These are phyloP conservation scores for Hydropsyche betteni DNA, from an alignment of 2,888 invertebrate species.

Conservation along the genomic window DNA sequence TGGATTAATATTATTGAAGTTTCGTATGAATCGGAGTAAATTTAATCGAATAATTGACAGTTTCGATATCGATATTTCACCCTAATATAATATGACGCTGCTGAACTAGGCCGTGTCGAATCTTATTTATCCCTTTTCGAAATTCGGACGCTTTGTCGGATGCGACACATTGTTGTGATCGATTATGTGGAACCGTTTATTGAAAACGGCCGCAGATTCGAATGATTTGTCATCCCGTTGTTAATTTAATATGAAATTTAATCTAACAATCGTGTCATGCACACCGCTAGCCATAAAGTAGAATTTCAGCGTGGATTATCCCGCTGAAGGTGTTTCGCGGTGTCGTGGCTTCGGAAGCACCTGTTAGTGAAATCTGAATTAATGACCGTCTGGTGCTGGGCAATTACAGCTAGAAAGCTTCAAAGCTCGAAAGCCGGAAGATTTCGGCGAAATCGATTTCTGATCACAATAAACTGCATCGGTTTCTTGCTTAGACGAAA, in stretches of 20 bases:
- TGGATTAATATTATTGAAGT: no score
- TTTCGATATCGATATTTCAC: no score
- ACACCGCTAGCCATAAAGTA: conserved; percentile 29
- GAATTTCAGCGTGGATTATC: conserved; percentile 36
- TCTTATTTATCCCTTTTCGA: conserved; percentile 26
- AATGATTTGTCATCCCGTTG: no score
- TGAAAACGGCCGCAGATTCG: no score
- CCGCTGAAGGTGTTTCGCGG: conserved; percentile 12
- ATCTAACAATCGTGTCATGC: no score
- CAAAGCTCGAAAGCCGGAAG: not conserved
- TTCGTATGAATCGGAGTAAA: no score
- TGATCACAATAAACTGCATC: no score
- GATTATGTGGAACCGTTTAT: conserved; percentile 12
- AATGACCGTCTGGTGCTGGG: conserved; percentile 43
- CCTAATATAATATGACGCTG: not conserved
- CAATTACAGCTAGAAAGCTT: conserved; percentile 4
- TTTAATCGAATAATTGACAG: no score
- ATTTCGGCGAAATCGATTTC: no score
- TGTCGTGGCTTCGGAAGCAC: conserved; percentile 44
- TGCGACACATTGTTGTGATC: conserved; percentile 22
- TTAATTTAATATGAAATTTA: no score
- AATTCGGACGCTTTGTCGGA: not conserved
- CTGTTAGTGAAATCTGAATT: conserved; percentile 51
- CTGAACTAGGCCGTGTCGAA: not conserved
- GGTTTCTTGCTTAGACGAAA: no score